Conservation (phyloP, 1,140 invertebrate species). For the Ylistrum balloti region DNA sequence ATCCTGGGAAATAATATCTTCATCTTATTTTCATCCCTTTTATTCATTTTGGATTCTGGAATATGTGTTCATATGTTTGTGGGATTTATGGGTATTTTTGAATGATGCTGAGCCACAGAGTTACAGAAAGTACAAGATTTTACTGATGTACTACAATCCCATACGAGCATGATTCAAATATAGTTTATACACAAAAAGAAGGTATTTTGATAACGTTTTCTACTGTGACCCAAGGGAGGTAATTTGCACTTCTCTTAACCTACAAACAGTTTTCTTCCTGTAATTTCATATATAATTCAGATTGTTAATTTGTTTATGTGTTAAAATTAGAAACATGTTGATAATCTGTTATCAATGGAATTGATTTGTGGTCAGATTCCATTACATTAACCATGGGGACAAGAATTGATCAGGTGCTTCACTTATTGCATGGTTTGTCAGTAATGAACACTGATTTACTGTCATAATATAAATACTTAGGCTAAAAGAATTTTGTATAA, state of each 20-base stretch:
- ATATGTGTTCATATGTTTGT: not conserved
- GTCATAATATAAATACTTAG: no score
- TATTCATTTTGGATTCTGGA: constrained; percentile 1
- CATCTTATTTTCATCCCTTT: constrained; percentile 18
- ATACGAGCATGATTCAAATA: not conserved
- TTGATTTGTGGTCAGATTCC: not conserved
- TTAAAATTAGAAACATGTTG: not conserved
- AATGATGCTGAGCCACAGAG: not conserved
- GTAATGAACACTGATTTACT: no score
- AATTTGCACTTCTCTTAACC: constrained; percentile 1
- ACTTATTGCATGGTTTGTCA: not conserved
- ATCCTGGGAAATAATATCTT: not conserved
- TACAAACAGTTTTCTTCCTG: not conserved
- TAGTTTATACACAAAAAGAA: not conserved
- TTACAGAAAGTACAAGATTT: not conserved
- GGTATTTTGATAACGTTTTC: not conserved
- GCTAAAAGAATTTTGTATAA: no score
- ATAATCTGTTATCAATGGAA: not conserved
- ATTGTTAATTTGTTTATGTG: not conserved
- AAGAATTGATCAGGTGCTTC: not conserved
- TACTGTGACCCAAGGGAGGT: not conserved
- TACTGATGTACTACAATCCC: not conserved
- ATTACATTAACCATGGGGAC: constrained; percentile 16
- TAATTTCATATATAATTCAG: not conserved
- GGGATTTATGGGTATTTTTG: constrained; percentile 19